These are phyloP conservation scores for Serinus canaria DNA, from an alignment of 2,113 vertebrate genomes.

Conservation along the genomic window DNA sequence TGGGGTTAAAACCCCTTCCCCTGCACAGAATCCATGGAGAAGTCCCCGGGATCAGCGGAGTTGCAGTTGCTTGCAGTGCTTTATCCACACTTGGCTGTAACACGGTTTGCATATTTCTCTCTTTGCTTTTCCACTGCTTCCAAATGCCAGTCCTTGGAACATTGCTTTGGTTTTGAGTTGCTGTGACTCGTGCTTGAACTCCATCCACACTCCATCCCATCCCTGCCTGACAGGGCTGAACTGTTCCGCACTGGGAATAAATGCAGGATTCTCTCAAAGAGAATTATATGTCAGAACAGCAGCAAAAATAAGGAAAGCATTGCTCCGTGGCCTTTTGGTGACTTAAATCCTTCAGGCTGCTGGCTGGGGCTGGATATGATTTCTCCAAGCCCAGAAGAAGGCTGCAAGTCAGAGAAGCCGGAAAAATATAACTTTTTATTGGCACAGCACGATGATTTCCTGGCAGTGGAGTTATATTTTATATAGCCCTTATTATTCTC, in stretches of 20 bases:
- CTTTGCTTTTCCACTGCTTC: slow-evolving; percentile 15
- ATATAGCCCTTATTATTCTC: slow-evolving; percentile 43
- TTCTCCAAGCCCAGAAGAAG: not conserved
- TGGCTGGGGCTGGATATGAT: not conserved
- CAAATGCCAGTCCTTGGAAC: not conserved
- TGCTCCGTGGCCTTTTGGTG: not conserved
- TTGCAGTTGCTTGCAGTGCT: slow-evolving; percentile 23
- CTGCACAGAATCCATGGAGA: not conserved
- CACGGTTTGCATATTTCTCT: not conserved
- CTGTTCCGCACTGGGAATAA: not conserved
- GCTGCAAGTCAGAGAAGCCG: slow-evolving; percentile 21
- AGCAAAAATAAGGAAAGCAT: not conserved
- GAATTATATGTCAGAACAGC: not conserved
- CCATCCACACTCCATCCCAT: not conserved
- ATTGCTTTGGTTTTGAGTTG: not conserved
- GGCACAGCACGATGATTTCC: slow-evolving; percentile 33
- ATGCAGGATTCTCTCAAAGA: not conserved
- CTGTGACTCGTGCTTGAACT: slow-evolving; percentile 24
- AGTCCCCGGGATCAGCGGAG: not conserved
- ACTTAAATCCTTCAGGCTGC: not conserved
- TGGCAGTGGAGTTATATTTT: slow-evolving; percentile 49
- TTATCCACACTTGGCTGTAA: slow-evolving; percentile 23
- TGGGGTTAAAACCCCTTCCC: slow-evolving; percentile 1
- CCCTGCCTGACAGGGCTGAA: slow-evolving; percentile 5
- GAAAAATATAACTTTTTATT: slow-evolving; percentile 48